Evolutionary conservation across 92 coral and sea anemone species (phyloP).

Genomic region (Hydrozoanthus gracilis): DNA sequence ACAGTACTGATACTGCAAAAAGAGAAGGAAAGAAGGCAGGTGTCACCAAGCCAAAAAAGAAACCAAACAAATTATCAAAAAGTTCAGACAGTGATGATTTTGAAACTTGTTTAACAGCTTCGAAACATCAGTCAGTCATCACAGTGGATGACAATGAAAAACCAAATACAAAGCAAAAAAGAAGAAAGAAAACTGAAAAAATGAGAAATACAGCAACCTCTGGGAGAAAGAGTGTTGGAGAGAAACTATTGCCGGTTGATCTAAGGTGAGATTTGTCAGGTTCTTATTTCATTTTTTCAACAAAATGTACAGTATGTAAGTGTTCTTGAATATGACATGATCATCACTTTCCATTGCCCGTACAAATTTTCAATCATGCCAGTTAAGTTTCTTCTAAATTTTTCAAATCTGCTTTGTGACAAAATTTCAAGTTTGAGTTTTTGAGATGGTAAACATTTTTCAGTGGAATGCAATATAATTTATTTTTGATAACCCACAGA

Average conservation of each 20-base stretch:
- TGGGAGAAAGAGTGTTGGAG: neutral
- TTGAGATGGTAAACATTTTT: too few species aligned
- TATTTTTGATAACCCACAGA: too few species aligned
- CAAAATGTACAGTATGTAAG: too few species aligned
- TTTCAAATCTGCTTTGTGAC: too few species aligned
- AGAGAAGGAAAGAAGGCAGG: neutral
- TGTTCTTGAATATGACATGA: too few species aligned
- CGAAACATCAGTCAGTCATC: neutral
- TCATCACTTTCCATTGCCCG: too few species aligned
- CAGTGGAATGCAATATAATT: too few species aligned
- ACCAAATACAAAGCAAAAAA: neutral
- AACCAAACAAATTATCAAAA: neutral
- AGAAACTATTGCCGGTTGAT: neutral
- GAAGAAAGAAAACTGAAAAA: neutral
- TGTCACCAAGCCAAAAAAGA: neutral
- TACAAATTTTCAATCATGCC: too few species aligned
- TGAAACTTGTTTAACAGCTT: neutral
- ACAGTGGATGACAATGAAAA: neutral
- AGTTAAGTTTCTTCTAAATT: too few species aligned
- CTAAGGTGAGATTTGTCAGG: neutral
- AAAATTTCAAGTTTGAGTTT: too few species aligned
- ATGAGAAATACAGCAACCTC: neutral
- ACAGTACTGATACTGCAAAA: neutral
- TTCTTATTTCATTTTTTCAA: too few species aligned
- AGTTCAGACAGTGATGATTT: constrained; percentile 31